These are phyloP conservation scores for Cololabis saira DNA, from an alignment of 2,113 vertebrate species.

Conservation along the genomic window DNA sequence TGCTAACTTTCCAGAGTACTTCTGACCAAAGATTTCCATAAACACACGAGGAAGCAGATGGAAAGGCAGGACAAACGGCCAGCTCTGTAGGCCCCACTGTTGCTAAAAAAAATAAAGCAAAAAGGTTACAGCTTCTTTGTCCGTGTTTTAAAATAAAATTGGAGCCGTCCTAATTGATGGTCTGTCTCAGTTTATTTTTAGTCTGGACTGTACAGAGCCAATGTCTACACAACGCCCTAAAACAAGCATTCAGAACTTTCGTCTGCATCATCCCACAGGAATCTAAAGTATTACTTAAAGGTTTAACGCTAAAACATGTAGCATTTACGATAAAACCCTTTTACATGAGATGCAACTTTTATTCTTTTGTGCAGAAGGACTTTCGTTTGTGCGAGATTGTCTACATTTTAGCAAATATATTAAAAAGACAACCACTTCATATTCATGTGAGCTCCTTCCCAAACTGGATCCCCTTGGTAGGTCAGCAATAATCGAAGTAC, in stretches of 20 bases:
- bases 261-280: not conserved
- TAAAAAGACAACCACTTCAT: no score
- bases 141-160: constrained; percentile 50
- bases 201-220: constrained; percentile 44
- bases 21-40: constrained; percentile 39
- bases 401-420: no score
- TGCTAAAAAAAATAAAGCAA: constrained; percentile 17
- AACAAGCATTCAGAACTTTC: constrained; percentile 25
- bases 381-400: no score
- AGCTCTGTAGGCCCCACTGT: not conserved
- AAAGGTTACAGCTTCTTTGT: constrained; percentile 16
- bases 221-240: constrained; percentile 35
- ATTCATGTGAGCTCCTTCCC: not conserved
- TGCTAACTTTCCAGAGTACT: not conserved
- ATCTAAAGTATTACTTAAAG: no score
- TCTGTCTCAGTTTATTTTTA: constrained; percentile 62
- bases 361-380: not conserved
- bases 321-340: no score
- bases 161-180: constrained; percentile 52
- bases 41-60: constrained; percentile 39
- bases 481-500: no score
- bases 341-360: not conserved
- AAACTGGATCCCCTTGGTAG: no score
- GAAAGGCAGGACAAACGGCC: constrained; percentile 8
- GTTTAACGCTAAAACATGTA: no score